Base-by-base conservation (phyloP, 2,888 invertebrate species). In the Cephus rjabovi region DNA sequence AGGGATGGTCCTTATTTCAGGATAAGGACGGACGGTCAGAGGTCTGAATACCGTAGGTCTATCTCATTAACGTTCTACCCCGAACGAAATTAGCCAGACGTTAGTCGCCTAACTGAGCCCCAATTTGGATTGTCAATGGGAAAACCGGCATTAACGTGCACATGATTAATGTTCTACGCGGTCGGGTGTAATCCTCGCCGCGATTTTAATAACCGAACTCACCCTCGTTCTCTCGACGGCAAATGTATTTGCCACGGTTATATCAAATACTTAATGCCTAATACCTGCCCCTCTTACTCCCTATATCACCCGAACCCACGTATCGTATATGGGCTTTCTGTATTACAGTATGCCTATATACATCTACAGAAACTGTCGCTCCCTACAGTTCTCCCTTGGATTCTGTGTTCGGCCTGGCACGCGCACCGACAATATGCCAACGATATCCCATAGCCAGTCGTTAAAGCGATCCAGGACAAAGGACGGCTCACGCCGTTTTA, bases 191-290 rank as follows among this genome's bases (percentile, higher is more conserved):
- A 81, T 79, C 79, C 80, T 74, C 69, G 81, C 82, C 82, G 78
- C 87, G 84, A 84, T 87, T 87, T 87, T 87, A 87, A 87, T 87
- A 87, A 87, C 84, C 85, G 31, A 34, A 12, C 71, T 71, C 71
- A 31, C 71, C 71, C 74, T 56, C 70, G 77, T 56, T 56, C 56
- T 56, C 56, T 56, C 56, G 56, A 9, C 77, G 77, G 71, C 75
- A 75, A 77, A 77, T 77, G 75, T 77, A 77, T 77, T 75, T 75
- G 77, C 78, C 76, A 73, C 76, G 56, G 23, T 74, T 76, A 78
- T 76, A 78, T 78, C 76, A 78, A 78, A 78, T 69, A 73, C 73
- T 68, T 76, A 78, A 78, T 78, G 68, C 78, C 78, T 74, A 30
- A 30, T 34, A 74, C 35, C 35, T 30, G 35, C 12, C 12, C 31